Evolutionary conservation across 2,113 vertebrate genomes (phyloP), one percentile per base, ranked within the genome.

Genomic region (Hepsetus odoe): DNA sequence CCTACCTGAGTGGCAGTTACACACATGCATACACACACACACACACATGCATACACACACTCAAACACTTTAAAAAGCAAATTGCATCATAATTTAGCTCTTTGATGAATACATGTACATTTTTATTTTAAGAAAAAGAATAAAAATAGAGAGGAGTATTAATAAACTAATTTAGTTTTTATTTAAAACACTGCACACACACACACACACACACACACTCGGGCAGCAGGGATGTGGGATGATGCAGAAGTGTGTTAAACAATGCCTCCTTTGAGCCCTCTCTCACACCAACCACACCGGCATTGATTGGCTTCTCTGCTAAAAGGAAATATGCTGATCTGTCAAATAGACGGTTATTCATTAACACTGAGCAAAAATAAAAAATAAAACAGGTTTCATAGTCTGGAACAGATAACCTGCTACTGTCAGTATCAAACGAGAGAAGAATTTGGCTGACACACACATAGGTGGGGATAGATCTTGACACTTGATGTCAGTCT

Each of bases 281-380:
- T 70, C n/a, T 13, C 68, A 67, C 77, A 11, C 11, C 49, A 81
- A 84, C 80, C 82, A 75, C 88, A 82, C 80, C 77, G 79, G 66
- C 86, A 89, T 90, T 62, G 89, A 91, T 90, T 80, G 33, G 46
- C 42, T 76, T 24, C 82, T 88, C 85, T 86, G 84, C 83, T 79
- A 87, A 82, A 87, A 85, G 88, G 83, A 88, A 91, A 91, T 91
- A 86, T 91, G 90, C 89, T 90, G 90, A 92, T 89, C 88, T 88
- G 88, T 88, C 44, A 70, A 80, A 71, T 62, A 42, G 66, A 58
- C 6, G 16, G 90, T 93, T 91, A 94, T 30, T 88, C 88, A 94
- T 94, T 94, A 92, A 94, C 91, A 81, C 69, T 82, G 53, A 80
- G 67, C 87, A 88, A 85, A 87, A 82, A 77, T 76, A 81, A 38